Conservation (phyloP, 2,888 invertebrate genomes). For the Pandemis heparana region DNA sequence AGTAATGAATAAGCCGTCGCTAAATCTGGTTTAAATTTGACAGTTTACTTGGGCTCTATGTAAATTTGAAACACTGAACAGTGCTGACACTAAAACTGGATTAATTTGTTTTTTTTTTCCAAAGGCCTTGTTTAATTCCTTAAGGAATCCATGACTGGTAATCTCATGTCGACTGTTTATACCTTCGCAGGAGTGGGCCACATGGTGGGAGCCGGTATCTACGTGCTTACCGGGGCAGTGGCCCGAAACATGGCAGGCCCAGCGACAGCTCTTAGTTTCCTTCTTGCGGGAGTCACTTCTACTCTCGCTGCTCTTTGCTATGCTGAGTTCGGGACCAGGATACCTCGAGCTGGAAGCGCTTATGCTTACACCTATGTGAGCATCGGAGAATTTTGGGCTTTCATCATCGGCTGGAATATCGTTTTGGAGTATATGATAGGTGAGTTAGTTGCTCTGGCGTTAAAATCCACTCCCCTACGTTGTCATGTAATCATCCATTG, state of each 20-base stretch:
- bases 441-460: constrained; percentile 54
- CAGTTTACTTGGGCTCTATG: no score
- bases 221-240: constrained; percentile 95
- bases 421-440: constrained; percentile 96
- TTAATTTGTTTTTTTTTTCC: no score
- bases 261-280: constrained; percentile 89
- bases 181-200: constrained; percentile 91
- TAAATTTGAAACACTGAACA: no score
- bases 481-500: constrained; percentile 8
- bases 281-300: constrained; percentile 92
- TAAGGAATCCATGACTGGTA: no score
- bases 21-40: no score
- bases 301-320: constrained; percentile 94
- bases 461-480: constrained; percentile 1
- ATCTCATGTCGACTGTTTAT: no score
- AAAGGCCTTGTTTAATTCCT: no score
- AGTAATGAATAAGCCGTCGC: no score
- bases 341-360: constrained; percentile 96
- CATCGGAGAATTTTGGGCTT: constrained; percentile 97
- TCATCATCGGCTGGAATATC: constrained; percentile 98
- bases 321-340: constrained; percentile 94
- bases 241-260: constrained; percentile 93
- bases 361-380: constrained; percentile 97
- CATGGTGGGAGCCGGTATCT: constrained; percentile 98
- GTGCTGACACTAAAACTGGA: no score